Evolutionary conservation across 2,797 vertebrate genomes (phyloP), one percentile per base, ranked within the genome.

Genomic region (Streptopelia turtur): DNA sequence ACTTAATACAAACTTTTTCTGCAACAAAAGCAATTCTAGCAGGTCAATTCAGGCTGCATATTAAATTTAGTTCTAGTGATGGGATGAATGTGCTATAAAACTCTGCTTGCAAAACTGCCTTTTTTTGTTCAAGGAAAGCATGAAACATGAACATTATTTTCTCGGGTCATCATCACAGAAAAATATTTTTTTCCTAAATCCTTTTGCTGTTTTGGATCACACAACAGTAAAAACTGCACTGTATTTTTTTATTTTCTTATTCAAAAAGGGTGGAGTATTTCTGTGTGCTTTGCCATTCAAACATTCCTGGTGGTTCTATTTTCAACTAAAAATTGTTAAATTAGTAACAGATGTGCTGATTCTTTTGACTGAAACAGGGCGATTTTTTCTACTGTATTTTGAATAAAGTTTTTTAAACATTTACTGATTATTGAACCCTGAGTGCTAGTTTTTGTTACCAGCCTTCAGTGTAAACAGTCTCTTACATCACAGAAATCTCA

Each of bases 221-320:
- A 57, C 59, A 95, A 52, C 94, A 95, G 88, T 92, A 89, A 91
- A 95, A 85, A 85, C 49, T 84, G 28, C 65, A 66, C 53, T 52
- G 25, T 94, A 81, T 92, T 27, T 41, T 90, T 83, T 83, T 63
- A 92, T 89, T 95, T 96, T 95, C 82, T 86, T 91, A 86, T 97
- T 95, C 92, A 92, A 56, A 94, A 95, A 94, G 96, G 89, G 90
- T 92, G 94, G 95, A 89, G 74, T 49, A 57, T 89, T 89, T 90
- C 69, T 95, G 31, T 28, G 9, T 94, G 81, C 83, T 90, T 97
- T 97, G 83, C 91, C 95, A 92, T 95, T 95, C 91, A 96, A 95
- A 92, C 96, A 97, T 97, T 97, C 96, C 93, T 83, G n/a, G 52
- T 82, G 89, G 88, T 97, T 97, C 96, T 98, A 94, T 98, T 97